Conservation (phyloP, 1,140 invertebrate genomes). For the Paralvinella palmiformis region DNA sequence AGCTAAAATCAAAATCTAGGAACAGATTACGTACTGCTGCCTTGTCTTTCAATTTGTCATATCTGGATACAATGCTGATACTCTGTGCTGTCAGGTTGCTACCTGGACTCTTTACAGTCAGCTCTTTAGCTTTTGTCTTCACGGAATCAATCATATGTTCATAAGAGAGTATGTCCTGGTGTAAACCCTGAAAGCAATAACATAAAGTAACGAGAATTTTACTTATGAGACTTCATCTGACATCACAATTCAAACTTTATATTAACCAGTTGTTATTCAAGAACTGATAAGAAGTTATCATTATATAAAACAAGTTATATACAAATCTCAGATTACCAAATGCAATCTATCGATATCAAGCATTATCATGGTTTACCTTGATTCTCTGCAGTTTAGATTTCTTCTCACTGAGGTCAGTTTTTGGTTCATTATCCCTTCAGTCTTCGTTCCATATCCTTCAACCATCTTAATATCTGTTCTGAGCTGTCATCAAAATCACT, state of each 20-base stretch:
- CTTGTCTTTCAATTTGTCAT: constrained; percentile 66
- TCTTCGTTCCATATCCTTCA: constrained; percentile 85
- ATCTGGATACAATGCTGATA: constrained; percentile 74
- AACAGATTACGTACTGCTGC: constrained; percentile 46
- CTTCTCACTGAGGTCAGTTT: constrained; percentile 82
- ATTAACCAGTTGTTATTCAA: too few species aligned
- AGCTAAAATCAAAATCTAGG: too few species aligned
- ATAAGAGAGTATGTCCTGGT: constrained; percentile 82
- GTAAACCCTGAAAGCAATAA: constrained; percentile 57
- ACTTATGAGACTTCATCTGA: too few species aligned
- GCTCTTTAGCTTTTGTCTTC: constrained; percentile 69
- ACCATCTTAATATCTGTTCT: constrained; percentile 86
- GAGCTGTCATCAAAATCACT: constrained; percentile 74
- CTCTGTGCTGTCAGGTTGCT: constrained; percentile 73
- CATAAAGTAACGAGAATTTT: too few species aligned
- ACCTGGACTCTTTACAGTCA: constrained; percentile 79
- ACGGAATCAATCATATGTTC: constrained; percentile 87
- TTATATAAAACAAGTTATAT: too few species aligned
- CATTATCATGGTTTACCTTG: too few species aligned
- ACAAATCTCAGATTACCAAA: too few species aligned
- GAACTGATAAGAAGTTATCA: too few species aligned
- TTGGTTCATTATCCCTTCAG: constrained; percentile 36
- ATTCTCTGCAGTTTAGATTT: constrained; percentile 85
- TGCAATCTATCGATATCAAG: too few species aligned
- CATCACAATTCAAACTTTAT: too few species aligned